Base-by-base conservation (phyloP, 2,888 invertebrate species). In the Chesias legatella region DNA sequence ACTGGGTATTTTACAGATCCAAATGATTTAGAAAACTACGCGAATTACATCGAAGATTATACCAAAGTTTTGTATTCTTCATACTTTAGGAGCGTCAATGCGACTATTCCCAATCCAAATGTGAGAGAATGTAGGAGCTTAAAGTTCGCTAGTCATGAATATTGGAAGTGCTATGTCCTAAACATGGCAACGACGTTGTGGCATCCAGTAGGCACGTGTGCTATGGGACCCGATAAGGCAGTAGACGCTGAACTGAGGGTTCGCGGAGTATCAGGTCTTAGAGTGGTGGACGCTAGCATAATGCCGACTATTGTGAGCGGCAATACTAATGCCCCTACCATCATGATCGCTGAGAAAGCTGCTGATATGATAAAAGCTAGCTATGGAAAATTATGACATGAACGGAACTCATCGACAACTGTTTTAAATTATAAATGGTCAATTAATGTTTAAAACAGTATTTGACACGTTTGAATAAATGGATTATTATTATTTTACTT, bases 271-370 rank as follows among this genome's bases (percentile, higher is more conserved):
- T 75, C 80, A 44, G 73, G 84, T 6, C 66, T 92, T 6, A 68
- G 92, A 33, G 91, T 92, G 0, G 90, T 90, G 3, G 92, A 92
- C 51, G 90, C 90, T 0, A 90, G 90, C 44, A 78, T 92, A 9
- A 91, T 92, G 89, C 92, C 91, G 0, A 75, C 75, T 21, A 89
- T 90, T 1, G 74, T 81, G 0, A 89, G 90, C 1, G 91, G 90
- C 0, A 90, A 91, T 53, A 91, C 90, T 0, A 89, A 90, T 48
- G 90, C 90, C 0, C 89, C 91, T 0, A 75, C 83, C 1, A 81
- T 90, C 5, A 91, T 91, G 91, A 89, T 91, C 10, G 91, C 83
- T 0, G 91, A 91, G 56, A 91, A 90, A 57, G 90, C 89, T 0
- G 73, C 89, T 2, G 91, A 91, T 58, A 65, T 90, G 66, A 89